Evolutionary conservation across 2,113 vertebrate genomes (phyloP), one percentile per base, ranked within the genome.

Genomic region (Hylia prasina): DNA sequence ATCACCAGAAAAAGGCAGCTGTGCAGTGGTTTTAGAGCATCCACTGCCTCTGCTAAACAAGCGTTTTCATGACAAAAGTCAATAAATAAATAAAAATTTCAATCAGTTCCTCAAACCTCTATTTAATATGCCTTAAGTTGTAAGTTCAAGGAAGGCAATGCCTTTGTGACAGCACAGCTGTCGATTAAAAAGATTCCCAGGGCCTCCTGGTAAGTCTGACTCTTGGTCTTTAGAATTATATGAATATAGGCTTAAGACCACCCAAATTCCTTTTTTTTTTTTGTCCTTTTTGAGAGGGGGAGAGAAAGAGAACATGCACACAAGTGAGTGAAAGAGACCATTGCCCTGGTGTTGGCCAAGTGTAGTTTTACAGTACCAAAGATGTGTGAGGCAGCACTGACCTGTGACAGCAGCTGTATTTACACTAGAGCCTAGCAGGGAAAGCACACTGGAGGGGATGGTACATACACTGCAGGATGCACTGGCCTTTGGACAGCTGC

Each of bases 201-300:
- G 85, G 89, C 90, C 84, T 83, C 77, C 75, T 82, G 48, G 68
- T 82, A 88, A 85, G 82, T 79, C 56, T 83, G 76, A 97, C 69
- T 85, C 80, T 89, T 54, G 50, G 33, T 64, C 73, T 95, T 97
- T 90, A 89, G 86, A 97, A 96, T 82, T 78, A 89, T 68, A 75
- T 76, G 85, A 97, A 87, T 95, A 89, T 90, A 87, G 91, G 79
- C 84, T 96, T 92, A 96, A 93, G 93, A 92, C 90, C 93, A 93
- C 93, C 93, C 96, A 96, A 65, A 91, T 37, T 76, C 82, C n/a
- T 45, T 66, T 66, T 77, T 73, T 75, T 89, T 91, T 68, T 35
- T 61, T 39, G 40, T 69, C 16, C 11, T 87, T 91, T 93, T 48
- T 48, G 57, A 78, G 54, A 53, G 13, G 6, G 17, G 7, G 5